phyloP scores from a whole-genome alignment of 1,140 invertebrate genomes.

The Leucophenga varia region DNA sequence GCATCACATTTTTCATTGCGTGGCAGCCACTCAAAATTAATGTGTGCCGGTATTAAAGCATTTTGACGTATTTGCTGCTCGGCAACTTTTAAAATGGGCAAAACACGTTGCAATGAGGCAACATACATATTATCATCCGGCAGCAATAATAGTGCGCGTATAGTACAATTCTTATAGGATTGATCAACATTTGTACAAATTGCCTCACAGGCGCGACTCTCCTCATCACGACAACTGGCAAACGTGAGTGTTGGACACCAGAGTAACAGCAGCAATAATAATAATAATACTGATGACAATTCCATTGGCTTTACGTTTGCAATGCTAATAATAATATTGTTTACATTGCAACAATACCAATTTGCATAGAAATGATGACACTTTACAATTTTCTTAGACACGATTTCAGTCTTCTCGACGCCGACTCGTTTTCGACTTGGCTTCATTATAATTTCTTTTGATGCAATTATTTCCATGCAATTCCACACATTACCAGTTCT shows the following conservation, averaged over 20 bases:
- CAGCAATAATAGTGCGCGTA: slow-evolving; percentile 61
- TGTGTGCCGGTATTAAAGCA: slow-evolving; percentile 59
- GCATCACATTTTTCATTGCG: slow-evolving; percentile 71
- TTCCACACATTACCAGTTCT: neutral
- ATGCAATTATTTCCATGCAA: no score
- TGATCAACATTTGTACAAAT: slow-evolving; percentile 51
- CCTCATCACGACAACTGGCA: slow-evolving; percentile 56
- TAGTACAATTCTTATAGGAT: slow-evolving; percentile 54
- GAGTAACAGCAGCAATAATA: slow-evolving; percentile 13
- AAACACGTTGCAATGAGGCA: slow-evolving; percentile 58
- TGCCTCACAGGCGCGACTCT: slow-evolving; percentile 56
- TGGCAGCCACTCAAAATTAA: slow-evolving; percentile 62
- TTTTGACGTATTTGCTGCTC: slow-evolving; percentile 57
- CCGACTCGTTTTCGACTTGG: no score
- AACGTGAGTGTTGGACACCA: neutral
- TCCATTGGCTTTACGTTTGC: neutral
- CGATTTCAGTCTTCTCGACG: no score
- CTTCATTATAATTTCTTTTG: no score
- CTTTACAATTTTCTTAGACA: no score
- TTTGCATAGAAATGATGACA: no score
- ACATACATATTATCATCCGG: slow-evolving; percentile 59
- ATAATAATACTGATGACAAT: slow-evolving; percentile 7
- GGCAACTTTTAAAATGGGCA: slow-evolving; percentile 64
- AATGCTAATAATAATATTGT: neutral
- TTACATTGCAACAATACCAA: slow-evolving; percentile 6